Base-by-base conservation (phyloP, 2,797 vertebrate species). In the Gymnoscopelus microlampas region DNA sequence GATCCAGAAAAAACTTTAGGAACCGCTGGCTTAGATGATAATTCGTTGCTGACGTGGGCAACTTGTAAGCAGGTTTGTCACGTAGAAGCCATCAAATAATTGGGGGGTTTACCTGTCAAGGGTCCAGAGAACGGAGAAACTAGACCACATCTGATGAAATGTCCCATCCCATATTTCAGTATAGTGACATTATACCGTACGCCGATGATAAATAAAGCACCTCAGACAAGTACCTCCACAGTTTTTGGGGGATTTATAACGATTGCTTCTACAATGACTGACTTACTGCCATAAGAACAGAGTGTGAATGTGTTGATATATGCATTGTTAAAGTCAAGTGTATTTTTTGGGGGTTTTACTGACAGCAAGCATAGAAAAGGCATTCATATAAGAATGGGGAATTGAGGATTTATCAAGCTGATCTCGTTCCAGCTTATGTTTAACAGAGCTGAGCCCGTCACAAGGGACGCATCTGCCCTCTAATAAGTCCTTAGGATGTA, bases 181-280 rank as follows among this genome's bases (percentile, higher is more conserved):
- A 23, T 54, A 32, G 59, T 69, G 19, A 47, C 13, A 12, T 35
- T 10, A 51, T 56, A 12, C 19, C 14, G 14, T 35, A 4, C 26
- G 3, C 2, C 9, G 29, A 44, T 68, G 70, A 76, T 78, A 80
- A 80, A 81, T 81, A 78, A 80, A 61, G 54, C 15, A 13, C 66
- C 70, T 68, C 47, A 51, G 51, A 70, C 74, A 77, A 76, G 65
- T 72, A 70, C 69, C 73, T 81, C 59, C 39, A 64, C 55, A 67
- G 53, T 51, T 63, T 56, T n/a, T 44, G 55, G 56, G 56, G 74
- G 68, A 79, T 66, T 66, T 44, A 57, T 23, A 55, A 24, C 6
- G 53, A 24, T 55, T 10, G 24, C 10, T 44, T 44, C 39, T 23
- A 11, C 19, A 23, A 24, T 23, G 19, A 55, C 9, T 4, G 23